Conservation (phyloP, 35 echinoderm and acorn worm species). For the Acanthaster planci region DNA sequence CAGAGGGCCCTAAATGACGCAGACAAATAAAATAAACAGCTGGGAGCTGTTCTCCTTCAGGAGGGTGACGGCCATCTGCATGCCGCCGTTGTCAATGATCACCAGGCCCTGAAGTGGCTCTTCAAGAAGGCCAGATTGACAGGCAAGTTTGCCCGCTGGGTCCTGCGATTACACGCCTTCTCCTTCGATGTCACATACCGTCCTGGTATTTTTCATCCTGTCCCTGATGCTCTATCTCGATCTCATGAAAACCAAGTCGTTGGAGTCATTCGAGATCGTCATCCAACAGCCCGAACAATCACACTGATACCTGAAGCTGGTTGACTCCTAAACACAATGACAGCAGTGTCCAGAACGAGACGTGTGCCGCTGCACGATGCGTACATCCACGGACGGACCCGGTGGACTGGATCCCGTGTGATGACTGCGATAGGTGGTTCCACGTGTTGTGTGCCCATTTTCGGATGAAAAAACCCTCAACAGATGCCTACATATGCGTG, state of each 20-base stretch:
- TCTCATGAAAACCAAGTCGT: not conserved
- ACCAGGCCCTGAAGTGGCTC: conserved; percentile 41
- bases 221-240: conserved; percentile 46
- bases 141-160: conserved; percentile 32
- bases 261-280: not conserved
- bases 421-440: conserved; percentile 26
- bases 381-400: not conserved
- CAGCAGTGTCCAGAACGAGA: not conserved
- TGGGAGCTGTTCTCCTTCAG: conserved; percentile 42
- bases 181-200: conserved; percentile 18
- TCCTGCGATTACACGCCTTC: conserved; percentile 36
- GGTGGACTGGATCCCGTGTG: conserved; percentile 29
- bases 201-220: conserved; percentile 11
- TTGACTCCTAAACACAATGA: too few relatives aligned
- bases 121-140: not conserved
- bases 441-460: conserved; percentile 7
- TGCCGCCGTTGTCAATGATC: conserved; percentile 36
- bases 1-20: conserved; percentile 34
- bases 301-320: too few relatives aligned
- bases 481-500: not conserved
- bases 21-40: conserved; percentile 30
- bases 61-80: not conserved
- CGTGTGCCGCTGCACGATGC: not conserved
- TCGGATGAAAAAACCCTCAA: not conserved
- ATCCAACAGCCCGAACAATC: too few relatives aligned